A percentile compares a stretch with the other conserved stretches of the same genome.
phyloP scores from a whole-genome alignment of 2,888 invertebrate genomes.

The Andrena praecox region DNA sequence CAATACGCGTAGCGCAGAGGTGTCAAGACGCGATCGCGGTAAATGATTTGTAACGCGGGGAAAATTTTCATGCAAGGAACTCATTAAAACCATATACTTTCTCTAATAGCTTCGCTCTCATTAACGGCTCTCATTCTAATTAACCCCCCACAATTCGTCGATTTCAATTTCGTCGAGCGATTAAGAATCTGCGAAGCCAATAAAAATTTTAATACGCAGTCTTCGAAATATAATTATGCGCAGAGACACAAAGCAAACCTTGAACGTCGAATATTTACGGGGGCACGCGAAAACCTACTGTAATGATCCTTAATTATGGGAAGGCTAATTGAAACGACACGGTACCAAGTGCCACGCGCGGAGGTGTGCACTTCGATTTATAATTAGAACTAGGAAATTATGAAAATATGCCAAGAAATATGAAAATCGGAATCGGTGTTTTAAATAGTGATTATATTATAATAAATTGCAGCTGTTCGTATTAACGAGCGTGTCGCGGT shows the following conservation, averaged over 20 bases:
- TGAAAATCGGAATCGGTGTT: too few species aligned
- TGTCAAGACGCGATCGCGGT: conserved; percentile 26
- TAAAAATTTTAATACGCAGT: background rate
- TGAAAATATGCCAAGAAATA: background rate
- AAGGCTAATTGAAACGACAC: conserved; percentile 41
- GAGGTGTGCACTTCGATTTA: conserved; percentile 17
- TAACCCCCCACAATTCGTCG: background rate
- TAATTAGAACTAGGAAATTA: conserved; percentile 43
- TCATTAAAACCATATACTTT: conserved; percentile 47
- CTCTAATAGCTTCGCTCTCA: conserved; percentile 20
- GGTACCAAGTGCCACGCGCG: conserved; percentile 1
- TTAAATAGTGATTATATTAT: too few species aligned
- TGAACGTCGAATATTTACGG: background rate
- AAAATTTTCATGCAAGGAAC: conserved; percentile 39
- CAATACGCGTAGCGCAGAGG: conserved; percentile 8
- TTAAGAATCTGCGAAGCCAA: background rate
- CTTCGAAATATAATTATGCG: too few species aligned
- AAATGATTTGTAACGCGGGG: conserved; percentile 36
- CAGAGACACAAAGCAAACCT: background rate
- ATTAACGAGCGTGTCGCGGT: too few species aligned
- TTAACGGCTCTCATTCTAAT: conserved; percentile 16
- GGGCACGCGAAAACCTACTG: conserved; percentile 5
- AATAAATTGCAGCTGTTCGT: too few species aligned
- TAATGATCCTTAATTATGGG: conserved; percentile 32
- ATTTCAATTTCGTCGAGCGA: background rate